These are phyloP conservation scores for Ptychochromis oligacanthus DNA, from an alignment of 2,113 vertebrate genomes.

Conservation along the genomic window DNA sequence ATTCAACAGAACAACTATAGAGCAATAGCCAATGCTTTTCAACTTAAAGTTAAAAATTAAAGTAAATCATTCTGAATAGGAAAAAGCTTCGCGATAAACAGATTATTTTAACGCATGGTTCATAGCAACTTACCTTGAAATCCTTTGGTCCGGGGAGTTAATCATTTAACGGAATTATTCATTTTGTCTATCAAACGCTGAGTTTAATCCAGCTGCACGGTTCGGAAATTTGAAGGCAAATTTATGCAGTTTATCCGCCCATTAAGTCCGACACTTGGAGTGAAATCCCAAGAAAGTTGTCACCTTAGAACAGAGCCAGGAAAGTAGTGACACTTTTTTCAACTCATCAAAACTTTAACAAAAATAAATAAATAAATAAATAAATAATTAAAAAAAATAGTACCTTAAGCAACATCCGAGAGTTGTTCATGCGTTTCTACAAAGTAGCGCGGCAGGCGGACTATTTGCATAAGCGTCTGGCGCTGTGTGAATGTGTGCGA, in stretches of 20 bases:
- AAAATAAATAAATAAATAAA: too few relatives aligned
- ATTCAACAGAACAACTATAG: slow-evolving; percentile 19
- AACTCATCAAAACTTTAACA: slow-evolving; percentile 7
- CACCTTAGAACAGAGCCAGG: not conserved
- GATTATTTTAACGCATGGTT: slow-evolving; percentile 16
- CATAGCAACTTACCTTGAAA: slow-evolving; percentile 64
- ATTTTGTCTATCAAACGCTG: slow-evolving; percentile 46
- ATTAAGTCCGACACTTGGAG: slow-evolving; percentile 14
- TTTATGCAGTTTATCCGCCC: slow-evolving; percentile 31
- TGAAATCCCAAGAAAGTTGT: not conserved
- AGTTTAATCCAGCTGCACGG: slow-evolving; percentile 46
- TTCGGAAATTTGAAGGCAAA: slow-evolving; percentile 6
- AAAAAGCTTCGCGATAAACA: slow-evolving; percentile 12
- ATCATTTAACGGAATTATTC: slow-evolving; percentile 59
- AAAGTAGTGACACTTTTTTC: slow-evolving; percentile 24
- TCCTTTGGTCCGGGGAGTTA: slow-evolving; percentile 34
- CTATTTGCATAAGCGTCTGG: slow-evolving; percentile 30
- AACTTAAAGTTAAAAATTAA: slow-evolving; percentile 12
- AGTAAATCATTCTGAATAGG: slow-evolving; percentile 13
- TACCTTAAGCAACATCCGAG: slow-evolving; percentile 13
- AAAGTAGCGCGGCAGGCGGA: slow-evolving; percentile 33
- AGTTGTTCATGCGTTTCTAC: slow-evolving; percentile 28
- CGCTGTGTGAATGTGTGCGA: slow-evolving; percentile 19
- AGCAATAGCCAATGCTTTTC: not conserved
- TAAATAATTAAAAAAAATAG: too few relatives aligned